phyloP scores from a whole-genome alignment of 1,140 invertebrate genomes.

The Colletes gigas region DNA sequence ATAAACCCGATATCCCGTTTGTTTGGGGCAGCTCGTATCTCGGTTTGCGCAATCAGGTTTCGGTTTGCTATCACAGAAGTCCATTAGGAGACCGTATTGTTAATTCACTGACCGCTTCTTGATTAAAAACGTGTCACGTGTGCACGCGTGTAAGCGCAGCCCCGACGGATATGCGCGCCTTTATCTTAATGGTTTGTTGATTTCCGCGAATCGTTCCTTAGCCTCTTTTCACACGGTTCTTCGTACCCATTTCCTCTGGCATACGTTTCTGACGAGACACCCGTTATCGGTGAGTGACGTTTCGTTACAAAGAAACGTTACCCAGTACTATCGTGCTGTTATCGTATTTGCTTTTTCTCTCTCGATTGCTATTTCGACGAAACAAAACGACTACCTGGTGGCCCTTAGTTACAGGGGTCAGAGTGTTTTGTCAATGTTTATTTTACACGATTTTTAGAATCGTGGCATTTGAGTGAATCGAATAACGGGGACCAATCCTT shows the following conservation, averaged over 20 bases:
- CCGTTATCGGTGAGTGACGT: background rate
- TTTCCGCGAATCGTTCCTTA: conserved; percentile 14
- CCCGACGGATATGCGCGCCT: conserved; percentile 2
- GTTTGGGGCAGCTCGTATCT: background rate
- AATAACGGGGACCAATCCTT: no score
- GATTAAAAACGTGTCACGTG: conserved; percentile 16
- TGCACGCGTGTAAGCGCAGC: background rate
- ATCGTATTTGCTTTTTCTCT: background rate
- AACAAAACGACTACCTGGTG: background rate
- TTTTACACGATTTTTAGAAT: no score
- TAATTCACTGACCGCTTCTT: conserved; percentile 20
- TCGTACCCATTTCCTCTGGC: background rate
- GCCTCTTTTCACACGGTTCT: no score
- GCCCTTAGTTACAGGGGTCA: no score
- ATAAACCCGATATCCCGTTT: background rate
- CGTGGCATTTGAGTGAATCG: no score
- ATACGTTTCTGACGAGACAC: background rate
- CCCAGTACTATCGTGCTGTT: background rate
- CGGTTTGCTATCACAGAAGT: conserved; percentile 20
- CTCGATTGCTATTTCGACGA: background rate
- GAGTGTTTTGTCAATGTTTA: no score
- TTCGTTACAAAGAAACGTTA: background rate
- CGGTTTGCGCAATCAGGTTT: conserved; percentile 8
- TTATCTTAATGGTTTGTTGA: conserved; percentile 36
- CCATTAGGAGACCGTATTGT: conserved; percentile 39